phyloP scores from a whole-genome alignment of 2,797 vertebrate species.

The Pantherophis alleghaniensis region DNA sequence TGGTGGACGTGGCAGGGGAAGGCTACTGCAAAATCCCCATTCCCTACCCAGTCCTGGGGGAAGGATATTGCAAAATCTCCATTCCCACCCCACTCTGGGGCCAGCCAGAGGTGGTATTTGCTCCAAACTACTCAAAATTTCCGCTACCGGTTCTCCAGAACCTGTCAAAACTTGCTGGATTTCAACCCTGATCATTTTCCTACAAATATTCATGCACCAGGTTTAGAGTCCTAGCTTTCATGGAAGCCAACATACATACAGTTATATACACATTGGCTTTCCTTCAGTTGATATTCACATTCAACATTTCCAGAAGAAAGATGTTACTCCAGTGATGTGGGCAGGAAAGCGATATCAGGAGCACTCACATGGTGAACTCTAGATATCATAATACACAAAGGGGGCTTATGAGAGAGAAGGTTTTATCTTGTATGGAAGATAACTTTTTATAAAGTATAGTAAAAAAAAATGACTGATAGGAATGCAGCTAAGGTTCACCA shows the following conservation, averaged over 20 bases:
- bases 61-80: too few relatives aligned
- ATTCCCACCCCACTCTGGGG: too few relatives aligned
- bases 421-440: neutral
- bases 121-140: too few relatives aligned
- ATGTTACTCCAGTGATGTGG: neutral
- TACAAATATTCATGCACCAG: neutral
- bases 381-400: neutral
- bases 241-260: neutral
- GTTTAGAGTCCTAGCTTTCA: neutral
- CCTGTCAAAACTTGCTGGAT: too few relatives aligned
- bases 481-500: neutral
- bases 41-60: too few relatives aligned
- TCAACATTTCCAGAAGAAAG: neutral
- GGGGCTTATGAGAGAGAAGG: neutral
- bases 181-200: neutral
- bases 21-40: too few relatives aligned
- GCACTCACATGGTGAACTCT: neutral
- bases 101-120: too few relatives aligned
- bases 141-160: too few relatives aligned
- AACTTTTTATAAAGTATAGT: neutral
- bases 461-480: neutral
- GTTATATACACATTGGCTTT: neutral
- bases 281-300: neutral
- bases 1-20: too few relatives aligned
- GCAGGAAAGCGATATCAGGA: neutral